phyloP scores from a whole-genome alignment of 2,797 vertebrate species.

The Sciurus carolinensis region DNA sequence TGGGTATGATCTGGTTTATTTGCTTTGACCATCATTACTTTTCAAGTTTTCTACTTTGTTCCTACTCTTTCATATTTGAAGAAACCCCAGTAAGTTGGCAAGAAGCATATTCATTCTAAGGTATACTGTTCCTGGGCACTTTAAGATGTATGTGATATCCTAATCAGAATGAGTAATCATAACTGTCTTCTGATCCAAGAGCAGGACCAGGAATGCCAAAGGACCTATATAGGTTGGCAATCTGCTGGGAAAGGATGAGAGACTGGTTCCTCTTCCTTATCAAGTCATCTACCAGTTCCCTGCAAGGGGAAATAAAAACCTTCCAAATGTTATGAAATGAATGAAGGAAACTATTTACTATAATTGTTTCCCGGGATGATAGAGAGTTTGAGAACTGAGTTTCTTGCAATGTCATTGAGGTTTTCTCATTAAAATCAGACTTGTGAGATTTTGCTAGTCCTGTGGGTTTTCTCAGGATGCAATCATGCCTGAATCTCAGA shows the following conservation, averaged over 20 bases:
- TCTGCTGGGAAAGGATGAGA: not conserved
- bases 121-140: not conserved
- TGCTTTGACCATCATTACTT: not conserved
- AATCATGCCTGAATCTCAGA: not conserved
- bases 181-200: not conserved
- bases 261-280: not conserved
- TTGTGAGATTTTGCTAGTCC: not conserved
- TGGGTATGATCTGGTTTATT: not conserved
- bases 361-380: not conserved
- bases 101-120: not conserved
- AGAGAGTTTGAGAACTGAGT: not conserved
- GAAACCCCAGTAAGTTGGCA: not conserved
- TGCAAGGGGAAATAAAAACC: not conserved
- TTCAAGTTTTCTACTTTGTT: not conserved
- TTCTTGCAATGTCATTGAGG: not conserved
- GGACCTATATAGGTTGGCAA: not conserved
- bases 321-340: not conserved
- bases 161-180: not conserved
- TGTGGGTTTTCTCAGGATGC: not conserved
- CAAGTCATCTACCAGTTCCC: not conserved
- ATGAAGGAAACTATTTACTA: not conserved
- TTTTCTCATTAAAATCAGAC: slow-evolving; percentile 48
- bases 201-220: not conserved
- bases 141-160: not conserved
- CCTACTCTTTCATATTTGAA: slow-evolving; percentile 12